A percentile compares a stretch with the other conserved stretches of the same genome.
These are phyloP conservation scores for Hippopotamyrus pictus DNA, from an alignment of 2,797 vertebrate species.

Conservation along the genomic window DNA sequence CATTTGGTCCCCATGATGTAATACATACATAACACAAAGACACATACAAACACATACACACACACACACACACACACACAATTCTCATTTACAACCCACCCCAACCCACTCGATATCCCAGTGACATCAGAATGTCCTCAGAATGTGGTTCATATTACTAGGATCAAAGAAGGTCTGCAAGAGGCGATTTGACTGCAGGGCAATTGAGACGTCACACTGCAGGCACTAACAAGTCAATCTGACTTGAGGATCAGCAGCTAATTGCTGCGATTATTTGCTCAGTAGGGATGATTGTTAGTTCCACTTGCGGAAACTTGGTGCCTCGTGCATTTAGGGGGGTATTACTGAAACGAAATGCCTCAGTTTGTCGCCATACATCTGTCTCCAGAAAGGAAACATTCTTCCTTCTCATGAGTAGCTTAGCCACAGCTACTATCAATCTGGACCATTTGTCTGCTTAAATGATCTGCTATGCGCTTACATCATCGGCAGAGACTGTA, in stretches of 20 bases:
- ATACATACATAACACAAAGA: not conserved
- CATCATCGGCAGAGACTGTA: not conserved
- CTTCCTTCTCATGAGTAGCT: not conserved
- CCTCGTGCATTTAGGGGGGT: not conserved
- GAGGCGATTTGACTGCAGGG: not conserved
- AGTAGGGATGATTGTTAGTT: constrained; percentile 36
- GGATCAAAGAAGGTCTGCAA: constrained; percentile 16
- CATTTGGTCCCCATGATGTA: not conserved
- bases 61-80: not conserved
- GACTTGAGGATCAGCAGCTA: constrained; percentile 37
- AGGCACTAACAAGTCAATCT: constrained; percentile 26
- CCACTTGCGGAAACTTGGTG: constrained; percentile 29
- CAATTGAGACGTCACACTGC: constrained; percentile 5
- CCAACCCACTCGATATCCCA: not conserved
- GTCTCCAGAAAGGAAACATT: not conserved
- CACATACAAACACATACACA: not conserved
- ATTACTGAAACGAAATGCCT: not conserved
- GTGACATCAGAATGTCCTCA: constrained; percentile 2
- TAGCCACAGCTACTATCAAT: not conserved
- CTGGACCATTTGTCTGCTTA: not conserved
- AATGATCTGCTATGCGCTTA: not conserved
- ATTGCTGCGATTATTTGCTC: constrained; percentile 39
- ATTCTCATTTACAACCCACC: not conserved
- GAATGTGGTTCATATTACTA: not conserved
- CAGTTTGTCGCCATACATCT: not conserved